A percentile compares a stretch with the other conserved stretches of the same genome.
These are phyloP conservation scores for Trachelus tabidus DNA, from an alignment of 2,888 invertebrate genomes.

Conservation along the genomic window DNA sequence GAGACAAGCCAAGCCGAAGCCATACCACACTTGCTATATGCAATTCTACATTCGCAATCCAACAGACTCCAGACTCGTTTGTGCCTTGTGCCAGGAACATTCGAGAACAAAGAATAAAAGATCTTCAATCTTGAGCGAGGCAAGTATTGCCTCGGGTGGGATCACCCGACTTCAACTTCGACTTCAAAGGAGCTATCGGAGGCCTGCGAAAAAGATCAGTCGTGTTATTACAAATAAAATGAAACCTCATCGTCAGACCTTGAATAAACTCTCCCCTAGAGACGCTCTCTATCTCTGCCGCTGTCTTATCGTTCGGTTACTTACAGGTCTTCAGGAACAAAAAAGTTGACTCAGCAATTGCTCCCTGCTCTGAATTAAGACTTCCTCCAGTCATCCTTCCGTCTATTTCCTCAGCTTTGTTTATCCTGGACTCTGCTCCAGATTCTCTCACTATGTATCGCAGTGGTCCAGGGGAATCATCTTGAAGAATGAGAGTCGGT, in stretches of 20 bases:
- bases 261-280: background rate
- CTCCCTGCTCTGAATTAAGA: background rate
- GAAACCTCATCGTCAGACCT: background rate
- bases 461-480: background rate
- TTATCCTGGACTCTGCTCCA: conserved; percentile 5
- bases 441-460: background rate
- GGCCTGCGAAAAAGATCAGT: background rate
- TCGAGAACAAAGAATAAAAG: background rate
- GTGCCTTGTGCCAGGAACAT: background rate
- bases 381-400: background rate
- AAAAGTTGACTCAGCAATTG: background rate
- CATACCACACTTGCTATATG: background rate
- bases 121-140: background rate
- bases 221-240: background rate
- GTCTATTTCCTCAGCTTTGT: background rate
- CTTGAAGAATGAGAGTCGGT: conserved; percentile 6
- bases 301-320: background rate
- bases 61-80: background rate
- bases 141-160: background rate
- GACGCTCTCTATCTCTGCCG: background rate
- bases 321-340: background rate
- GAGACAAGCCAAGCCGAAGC: background rate
- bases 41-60: background rate
- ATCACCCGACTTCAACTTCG: background rate
- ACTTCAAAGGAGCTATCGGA: background rate